Percentiles rank a stretch among this genome's conserved stretches.
Evolutionary conservation across 2,888 invertebrate genomes (phyloP).

Genomic region (Harpalus rufipes): DNA sequence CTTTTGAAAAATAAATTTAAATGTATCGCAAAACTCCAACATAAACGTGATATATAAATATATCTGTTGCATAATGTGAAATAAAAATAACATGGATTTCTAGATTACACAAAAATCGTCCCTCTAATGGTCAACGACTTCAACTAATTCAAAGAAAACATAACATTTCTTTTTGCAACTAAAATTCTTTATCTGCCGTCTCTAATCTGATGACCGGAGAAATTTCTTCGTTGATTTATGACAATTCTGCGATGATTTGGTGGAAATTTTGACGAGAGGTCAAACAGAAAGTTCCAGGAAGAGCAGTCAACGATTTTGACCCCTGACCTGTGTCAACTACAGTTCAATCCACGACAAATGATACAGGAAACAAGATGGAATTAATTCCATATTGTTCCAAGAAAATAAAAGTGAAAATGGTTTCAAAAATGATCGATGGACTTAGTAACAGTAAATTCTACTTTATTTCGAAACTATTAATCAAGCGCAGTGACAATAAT

Average conservation of each 20-base stretch:
- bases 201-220: neutral
- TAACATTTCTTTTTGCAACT: too few relatives aligned
- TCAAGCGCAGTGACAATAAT: too few relatives aligned
- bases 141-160: too few relatives aligned
- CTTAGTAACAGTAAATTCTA: neutral
- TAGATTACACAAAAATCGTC: too few relatives aligned
- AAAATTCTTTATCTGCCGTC: neutral
- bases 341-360: neutral
- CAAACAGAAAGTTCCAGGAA: constrained; percentile 65
- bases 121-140: too few relatives aligned
- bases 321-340: constrained; percentile 36
- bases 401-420: neutral
- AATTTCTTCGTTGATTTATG: neutral
- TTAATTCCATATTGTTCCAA: neutral
- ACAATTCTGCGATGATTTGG: constrained; percentile 46
- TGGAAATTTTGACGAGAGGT: constrained; percentile 58
- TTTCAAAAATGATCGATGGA: neutral
- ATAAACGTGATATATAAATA: too few relatives aligned
- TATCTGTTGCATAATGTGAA: too few relatives aligned
- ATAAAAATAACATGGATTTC: too few relatives aligned
- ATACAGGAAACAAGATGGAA: constrained; percentile 1
- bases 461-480: too few relatives aligned
- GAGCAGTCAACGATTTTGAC: constrained; percentile 44
- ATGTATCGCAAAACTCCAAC: too few relatives aligned
- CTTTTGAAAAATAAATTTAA: too few relatives aligned